Conservation (phyloP, 2,113 vertebrate genomes). For the Esox niger region DNA sequence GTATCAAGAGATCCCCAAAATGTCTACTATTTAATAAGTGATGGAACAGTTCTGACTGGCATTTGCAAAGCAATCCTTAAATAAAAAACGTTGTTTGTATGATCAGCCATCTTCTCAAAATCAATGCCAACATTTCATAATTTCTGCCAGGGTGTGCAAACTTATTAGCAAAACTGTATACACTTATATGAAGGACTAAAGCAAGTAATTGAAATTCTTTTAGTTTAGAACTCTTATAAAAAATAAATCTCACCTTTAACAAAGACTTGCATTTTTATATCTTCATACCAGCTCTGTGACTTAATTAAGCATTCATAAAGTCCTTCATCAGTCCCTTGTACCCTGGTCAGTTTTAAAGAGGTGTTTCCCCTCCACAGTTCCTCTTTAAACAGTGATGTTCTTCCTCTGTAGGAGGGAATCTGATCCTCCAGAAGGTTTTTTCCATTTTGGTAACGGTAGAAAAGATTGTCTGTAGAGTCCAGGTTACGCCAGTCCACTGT, state of each 20-base stretch:
- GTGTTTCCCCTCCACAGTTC: neutral
- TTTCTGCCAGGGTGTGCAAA: too few species aligned
- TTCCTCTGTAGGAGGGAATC: neutral
- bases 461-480: neutral
- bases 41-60: too few species aligned
- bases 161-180: too few species aligned
- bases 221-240: too few species aligned
- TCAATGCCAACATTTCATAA: too few species aligned
- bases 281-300: neutral
- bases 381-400: neutral
- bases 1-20: too few species aligned
- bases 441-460: neutral
- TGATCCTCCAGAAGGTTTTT: neutral
- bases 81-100: too few species aligned
- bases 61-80: too few species aligned
- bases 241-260: slow-evolving; percentile 2
- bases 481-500: slow-evolving; percentile 4
- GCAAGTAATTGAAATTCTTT: too few species aligned
- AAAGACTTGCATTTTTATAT: neutral
- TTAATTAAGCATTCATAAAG: slow-evolving; percentile 6
- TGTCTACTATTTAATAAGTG: too few species aligned
- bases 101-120: too few species aligned
- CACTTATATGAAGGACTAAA: too few species aligned
- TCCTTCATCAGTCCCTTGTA: slow-evolving; percentile 5
- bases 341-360: slow-evolving; percentile 10